Conservation (phyloP, 2,888 invertebrate species). For the Romanomermis culicivorax region DNA sequence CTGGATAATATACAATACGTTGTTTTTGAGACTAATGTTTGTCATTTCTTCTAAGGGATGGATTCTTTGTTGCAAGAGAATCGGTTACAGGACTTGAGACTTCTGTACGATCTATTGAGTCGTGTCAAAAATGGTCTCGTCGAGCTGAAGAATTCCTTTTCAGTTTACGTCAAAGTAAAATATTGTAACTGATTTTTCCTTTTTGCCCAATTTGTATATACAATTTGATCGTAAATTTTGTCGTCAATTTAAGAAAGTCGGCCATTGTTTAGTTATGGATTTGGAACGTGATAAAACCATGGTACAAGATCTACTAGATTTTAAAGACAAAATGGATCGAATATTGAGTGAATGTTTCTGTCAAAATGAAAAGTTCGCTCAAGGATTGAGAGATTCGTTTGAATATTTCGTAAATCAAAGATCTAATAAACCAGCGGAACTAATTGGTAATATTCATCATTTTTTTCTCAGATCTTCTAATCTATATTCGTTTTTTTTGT, state of each 20-base stretch:
- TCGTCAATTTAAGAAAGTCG: conserved; percentile 30
- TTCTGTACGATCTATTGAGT: conserved; percentile 64
- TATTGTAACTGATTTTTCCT: not conserved
- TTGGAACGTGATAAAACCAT: conserved; percentile 92
- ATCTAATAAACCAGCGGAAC: conserved; percentile 92
- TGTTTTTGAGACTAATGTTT: too few relatives aligned
- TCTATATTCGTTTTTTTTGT: not conserved
- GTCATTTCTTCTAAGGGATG: conserved; percentile 39
- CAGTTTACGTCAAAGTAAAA: conserved; percentile 69
- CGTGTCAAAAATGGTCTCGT: conserved; percentile 72
- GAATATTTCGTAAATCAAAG: conserved; percentile 93
- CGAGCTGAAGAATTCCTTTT: conserved; percentile 69
- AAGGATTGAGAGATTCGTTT: conserved; percentile 67
- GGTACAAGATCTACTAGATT: conserved; percentile 85
- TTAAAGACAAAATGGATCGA: conserved; percentile 89
- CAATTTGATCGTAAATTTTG: not conserved
- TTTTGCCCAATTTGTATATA: not conserved
- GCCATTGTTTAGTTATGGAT: conserved; percentile 84
- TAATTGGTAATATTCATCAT: conserved; percentile 49
- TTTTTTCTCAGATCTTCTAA: not conserved
- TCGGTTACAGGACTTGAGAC: conserved; percentile 57
- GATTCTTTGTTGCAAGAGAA: conserved; percentile 75
- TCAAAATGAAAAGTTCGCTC: conserved; percentile 76
- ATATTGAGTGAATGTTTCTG: conserved; percentile 74
- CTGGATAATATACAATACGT: too few relatives aligned